Percentiles rank a stretch among this genome's conserved stretches.
Evolutionary conservation across 2,113 vertebrate genomes (phyloP).

Genomic region (Tonatia bakeri): DNA sequence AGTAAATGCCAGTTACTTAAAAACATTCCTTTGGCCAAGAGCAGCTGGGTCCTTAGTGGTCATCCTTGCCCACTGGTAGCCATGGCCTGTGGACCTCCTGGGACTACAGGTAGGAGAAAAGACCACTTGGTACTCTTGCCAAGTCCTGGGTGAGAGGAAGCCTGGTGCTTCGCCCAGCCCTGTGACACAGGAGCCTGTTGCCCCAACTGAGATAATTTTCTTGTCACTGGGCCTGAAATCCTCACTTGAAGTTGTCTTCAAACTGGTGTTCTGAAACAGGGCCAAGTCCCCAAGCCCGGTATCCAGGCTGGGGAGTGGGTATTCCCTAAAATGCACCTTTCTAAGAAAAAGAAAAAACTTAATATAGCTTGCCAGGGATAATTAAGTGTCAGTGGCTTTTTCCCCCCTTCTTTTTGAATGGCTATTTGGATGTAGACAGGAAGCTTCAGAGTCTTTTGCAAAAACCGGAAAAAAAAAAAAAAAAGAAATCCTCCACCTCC

Average conservation of each 20-base stretch:
- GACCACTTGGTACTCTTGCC: background rate
- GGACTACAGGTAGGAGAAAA: background rate
- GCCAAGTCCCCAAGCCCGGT: constrained; percentile 22
- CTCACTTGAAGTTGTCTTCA: constrained; percentile 32
- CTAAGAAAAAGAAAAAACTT: background rate
- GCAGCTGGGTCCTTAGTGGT: background rate
- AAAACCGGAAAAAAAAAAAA: background rate
- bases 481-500: background rate
- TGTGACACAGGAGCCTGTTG: background rate
- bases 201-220: constrained; percentile 41
- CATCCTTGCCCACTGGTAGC: background rate
- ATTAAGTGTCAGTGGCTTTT: background rate
- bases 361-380: background rate
- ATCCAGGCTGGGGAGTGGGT: background rate
- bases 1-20: background rate
- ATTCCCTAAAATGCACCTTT: constrained; percentile 27
- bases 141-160: background rate
- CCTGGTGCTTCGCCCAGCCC: background rate
- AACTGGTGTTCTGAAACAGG: constrained; percentile 47
- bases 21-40: background rate
- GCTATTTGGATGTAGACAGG: constrained; percentile 45
- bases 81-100: background rate
- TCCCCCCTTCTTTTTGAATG: background rate
- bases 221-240: constrained; percentile 48
- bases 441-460: constrained; percentile 36